Base-by-base conservation (phyloP, 2,797 vertebrate species). In the Enteromius treurensis region DNA sequence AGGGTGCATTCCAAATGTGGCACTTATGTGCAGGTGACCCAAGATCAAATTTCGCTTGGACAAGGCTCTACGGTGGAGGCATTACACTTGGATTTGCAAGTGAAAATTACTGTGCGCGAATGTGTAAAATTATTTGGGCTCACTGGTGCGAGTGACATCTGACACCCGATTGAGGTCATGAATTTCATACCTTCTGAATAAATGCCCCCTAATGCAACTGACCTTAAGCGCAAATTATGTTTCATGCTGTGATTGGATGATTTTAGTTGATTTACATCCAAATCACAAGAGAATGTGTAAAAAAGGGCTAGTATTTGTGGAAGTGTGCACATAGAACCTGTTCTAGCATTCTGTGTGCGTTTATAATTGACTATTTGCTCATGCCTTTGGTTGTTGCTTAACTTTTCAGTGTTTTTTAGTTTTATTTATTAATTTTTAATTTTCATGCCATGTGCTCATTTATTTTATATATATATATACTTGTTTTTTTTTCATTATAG, bases 61-160 rank as follows among this genome's bases (percentile, higher is more conserved):
- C 55, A 60, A 15, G 55, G 55, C 75, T 26, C 14, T 62, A 77
- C 47, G 34, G 71, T 74, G 47, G 14, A n/a, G 58, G 34, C 26
- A 53, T 34, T 53, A 29, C n/a, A 77, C 34, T 45, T 77, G 55
- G 2, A 77, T 64, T 77, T 77, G 75, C 75, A 77, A 77, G 58
- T 64, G 6, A 77, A 77, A 77, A 77, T 77, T 62, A 45, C n/a
- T 62, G 37, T 77, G 55, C 4, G 5, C 5, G 60, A 78, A 78
- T 65, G 60, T 78, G 76, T 42, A 49, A 49, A 65, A 78, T 65
- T 7, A 78, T 65, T 78, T 65, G 19, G 76, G 17, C 45, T 15
- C 60, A 78, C 5, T 65, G 26, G 77, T 64, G 77, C 60, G 45
- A 65, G 77, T 65, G 77, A 78, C 60, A 78, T 78, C 60, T 78